Evolutionary conservation across 2,113 vertebrate species (phyloP).

Genomic region (Entomyzon cyanotis): DNA sequence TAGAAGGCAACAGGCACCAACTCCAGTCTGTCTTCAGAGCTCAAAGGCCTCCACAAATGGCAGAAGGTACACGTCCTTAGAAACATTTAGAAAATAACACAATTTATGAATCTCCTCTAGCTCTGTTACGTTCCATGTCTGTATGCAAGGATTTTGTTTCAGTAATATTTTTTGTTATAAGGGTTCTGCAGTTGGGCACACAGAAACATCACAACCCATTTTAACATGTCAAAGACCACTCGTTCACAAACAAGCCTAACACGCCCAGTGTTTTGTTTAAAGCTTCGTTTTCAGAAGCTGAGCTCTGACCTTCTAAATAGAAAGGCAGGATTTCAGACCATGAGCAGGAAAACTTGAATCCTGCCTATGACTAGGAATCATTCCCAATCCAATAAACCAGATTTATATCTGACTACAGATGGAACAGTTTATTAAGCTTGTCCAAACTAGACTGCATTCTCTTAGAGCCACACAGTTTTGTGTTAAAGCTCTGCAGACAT

Average conservation of each 20-base stretch:
- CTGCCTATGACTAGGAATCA: not conserved
- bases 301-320: not conserved
- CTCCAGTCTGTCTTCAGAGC: not conserved
- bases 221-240: not conserved
- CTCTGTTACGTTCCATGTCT: not conserved
- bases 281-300: not conserved
- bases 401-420: not conserved
- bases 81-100: not conserved
- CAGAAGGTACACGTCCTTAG: not conserved
- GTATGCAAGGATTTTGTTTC: not conserved
- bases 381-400: not conserved
- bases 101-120: not conserved
- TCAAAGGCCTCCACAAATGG: not conserved
- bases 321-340: not conserved
- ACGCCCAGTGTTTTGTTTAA: not conserved
- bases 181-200: not conserved
- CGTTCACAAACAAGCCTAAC: not conserved
- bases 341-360: not conserved
- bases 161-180: not conserved
- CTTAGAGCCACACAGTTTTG: not conserved
- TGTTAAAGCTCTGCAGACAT: not conserved
- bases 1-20: not conserved
- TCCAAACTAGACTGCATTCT: not conserved
- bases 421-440: not conserved
- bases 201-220: not conserved